Conservation (phyloP, 2,113 vertebrate genomes). For the Ictalurus punctatus region DNA sequence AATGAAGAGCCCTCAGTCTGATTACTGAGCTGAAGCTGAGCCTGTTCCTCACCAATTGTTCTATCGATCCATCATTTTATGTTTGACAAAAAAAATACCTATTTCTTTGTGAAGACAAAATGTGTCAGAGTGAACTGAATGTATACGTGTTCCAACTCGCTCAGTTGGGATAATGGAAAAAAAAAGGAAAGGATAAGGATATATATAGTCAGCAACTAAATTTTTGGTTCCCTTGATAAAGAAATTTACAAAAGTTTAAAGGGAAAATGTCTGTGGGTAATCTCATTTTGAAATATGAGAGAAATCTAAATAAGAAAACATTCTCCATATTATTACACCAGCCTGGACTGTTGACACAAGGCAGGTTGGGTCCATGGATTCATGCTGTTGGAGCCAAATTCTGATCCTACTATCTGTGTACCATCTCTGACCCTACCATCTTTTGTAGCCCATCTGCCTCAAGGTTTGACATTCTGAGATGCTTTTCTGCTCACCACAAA, state of each 20-base stretch:
- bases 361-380: too few species aligned
- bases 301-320: background rate
- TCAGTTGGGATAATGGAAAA: background rate
- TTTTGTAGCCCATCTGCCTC: too few species aligned
- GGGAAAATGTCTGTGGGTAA: background rate
- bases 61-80: background rate
- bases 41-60: conserved; percentile 6
- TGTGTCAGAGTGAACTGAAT: background rate
- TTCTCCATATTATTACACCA: background rate
- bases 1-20: conserved; percentile 6
- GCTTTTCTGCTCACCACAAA: too few species aligned
- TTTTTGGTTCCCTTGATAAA: background rate
- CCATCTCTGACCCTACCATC: too few species aligned
- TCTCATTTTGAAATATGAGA: background rate
- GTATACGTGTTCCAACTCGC: background rate
- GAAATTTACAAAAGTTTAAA: background rate
- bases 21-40: conserved; percentile 48
- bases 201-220: background rate
- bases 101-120: background rate
- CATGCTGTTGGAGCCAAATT: too few species aligned
- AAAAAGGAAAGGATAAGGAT: background rate
- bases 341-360: background rate
- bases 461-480: too few species aligned
- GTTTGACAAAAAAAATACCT: background rate
- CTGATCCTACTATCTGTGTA: too few species aligned